phyloP scores from a whole-genome alignment of 2,797 vertebrate genomes.

The Arctocebus calabarensis region DNA sequence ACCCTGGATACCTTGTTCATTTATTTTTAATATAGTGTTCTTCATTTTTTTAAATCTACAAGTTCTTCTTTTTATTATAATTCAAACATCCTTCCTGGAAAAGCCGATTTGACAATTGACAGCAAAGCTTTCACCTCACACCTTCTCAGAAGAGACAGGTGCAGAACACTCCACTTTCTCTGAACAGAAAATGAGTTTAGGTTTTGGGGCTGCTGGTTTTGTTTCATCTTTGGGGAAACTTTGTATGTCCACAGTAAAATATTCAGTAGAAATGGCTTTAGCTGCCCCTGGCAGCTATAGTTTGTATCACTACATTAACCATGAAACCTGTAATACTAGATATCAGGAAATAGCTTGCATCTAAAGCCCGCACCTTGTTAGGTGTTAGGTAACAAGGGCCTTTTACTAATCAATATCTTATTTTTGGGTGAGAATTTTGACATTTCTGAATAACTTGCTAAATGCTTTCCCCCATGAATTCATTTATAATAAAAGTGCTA shows the following conservation, averaged over 20 bases:
- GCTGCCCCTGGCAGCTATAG: background rate
- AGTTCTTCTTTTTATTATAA: slow-evolving; percentile 80
- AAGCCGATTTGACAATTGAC: slow-evolving; percentile 83
- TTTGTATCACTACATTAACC: slow-evolving; percentile 23
- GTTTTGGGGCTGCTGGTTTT: slow-evolving; percentile 40
- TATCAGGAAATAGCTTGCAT: slow-evolving; percentile 4
- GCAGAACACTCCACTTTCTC: slow-evolving; percentile 65
- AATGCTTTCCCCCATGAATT: background rate
- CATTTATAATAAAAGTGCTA: background rate
- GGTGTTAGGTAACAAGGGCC: background rate
- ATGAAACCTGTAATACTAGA: background rate
- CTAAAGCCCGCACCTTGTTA: background rate
- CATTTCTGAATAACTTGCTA: background rate
- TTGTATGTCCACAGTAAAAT: background rate
- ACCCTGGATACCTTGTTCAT: slow-evolving; percentile 79
- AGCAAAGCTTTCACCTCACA: slow-evolving; percentile 76
- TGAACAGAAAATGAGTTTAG: slow-evolving; percentile 62
- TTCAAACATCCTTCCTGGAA: slow-evolving; percentile 79
- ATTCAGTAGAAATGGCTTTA: background rate
- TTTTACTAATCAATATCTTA: slow-evolving; percentile 14
- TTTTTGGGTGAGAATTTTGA: slow-evolving; percentile 20
- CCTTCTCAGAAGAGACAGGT: slow-evolving; percentile 67
- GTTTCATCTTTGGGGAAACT: slow-evolving; percentile 41
- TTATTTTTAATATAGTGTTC: slow-evolving; percentile 80
- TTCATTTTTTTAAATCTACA: slow-evolving; percentile 77